Evolutionary conservation across 2,888 invertebrate species (phyloP).

Genomic region (Macaria liturata): DNA sequence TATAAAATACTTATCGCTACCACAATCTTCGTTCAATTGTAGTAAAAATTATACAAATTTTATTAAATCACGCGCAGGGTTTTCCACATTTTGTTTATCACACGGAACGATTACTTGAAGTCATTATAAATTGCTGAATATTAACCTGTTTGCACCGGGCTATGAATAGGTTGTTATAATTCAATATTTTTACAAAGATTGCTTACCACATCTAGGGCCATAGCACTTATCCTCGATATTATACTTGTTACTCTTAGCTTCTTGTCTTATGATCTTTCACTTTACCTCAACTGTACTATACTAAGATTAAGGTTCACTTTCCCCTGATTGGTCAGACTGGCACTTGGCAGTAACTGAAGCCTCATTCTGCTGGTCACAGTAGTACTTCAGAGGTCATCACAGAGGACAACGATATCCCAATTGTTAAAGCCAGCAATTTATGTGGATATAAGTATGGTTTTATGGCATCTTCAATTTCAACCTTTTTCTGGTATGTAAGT

Average conservation of each 20-base stretch:
- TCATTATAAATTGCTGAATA: no score
- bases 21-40: no score
- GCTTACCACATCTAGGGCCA: no score
- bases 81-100: no score
- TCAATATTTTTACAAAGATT: no score
- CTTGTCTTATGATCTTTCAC: slow-evolving; percentile 10
- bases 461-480: slow-evolving; percentile 43
- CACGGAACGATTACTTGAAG: no score
- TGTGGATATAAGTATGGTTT: slow-evolving; percentile 55
- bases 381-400: slow-evolving; percentile 49
- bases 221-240: no score
- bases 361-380: slow-evolving; percentile 35
- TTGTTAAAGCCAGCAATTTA: slow-evolving; percentile 58
- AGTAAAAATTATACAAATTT: no score
- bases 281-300: not conserved
- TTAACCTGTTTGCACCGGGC: no score
- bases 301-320: not conserved
- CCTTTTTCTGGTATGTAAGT: slow-evolving; percentile 39
- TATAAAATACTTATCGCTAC: no score
- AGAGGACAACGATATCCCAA: slow-evolving; percentile 47
- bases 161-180: no score
- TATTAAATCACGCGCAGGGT: no score
- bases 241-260: slow-evolving; percentile 19
- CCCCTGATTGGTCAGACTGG: not conserved
- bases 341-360: slow-evolving; percentile 15